A percentile compares a stretch with the other conserved stretches of the same genome.
Conservation (phyloP, 2,113 vertebrate genomes). For the Isurus oxyrinchus region DNA sequence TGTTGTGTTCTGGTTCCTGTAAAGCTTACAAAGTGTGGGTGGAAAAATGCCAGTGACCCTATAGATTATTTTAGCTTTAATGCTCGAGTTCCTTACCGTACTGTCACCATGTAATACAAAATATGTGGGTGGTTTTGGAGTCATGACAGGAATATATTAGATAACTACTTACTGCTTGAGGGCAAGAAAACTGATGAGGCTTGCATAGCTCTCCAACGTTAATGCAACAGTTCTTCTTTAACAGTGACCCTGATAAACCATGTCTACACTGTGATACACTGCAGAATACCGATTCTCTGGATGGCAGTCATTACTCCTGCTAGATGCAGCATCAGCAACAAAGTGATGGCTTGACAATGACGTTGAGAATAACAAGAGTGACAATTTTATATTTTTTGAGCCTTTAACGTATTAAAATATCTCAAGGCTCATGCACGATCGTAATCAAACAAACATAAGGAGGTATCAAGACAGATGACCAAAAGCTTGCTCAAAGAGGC, state of each 20-base stretch:
- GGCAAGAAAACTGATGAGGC: neutral
- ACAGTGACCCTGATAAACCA: neutral
- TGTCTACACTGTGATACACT: neutral
- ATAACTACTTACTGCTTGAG: neutral
- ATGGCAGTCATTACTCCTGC: neutral
- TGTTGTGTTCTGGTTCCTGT: neutral
- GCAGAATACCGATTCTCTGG: neutral
- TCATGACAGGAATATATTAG: neutral
- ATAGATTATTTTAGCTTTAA: constrained; percentile 2
- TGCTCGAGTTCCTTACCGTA: neutral
- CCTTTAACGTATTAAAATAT: neutral
- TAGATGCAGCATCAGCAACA: neutral
- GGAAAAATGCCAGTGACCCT: constrained; percentile 8
- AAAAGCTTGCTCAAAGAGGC: neutral
- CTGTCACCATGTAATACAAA: neutral
- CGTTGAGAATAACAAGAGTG: neutral
- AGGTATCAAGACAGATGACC: neutral
- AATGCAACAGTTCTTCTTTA: neutral
- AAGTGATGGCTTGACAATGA: neutral
- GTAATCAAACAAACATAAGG: neutral
- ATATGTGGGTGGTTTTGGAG: constrained; percentile 12
- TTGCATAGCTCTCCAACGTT: neutral
- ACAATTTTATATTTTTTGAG: neutral
- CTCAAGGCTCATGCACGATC: neutral
- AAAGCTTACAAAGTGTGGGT: neutral